Percentiles rank a stretch among this genome's conserved stretches.
phyloP scores from a whole-genome alignment of 2,113 vertebrate genomes.

The Heliornis fulica region DNA sequence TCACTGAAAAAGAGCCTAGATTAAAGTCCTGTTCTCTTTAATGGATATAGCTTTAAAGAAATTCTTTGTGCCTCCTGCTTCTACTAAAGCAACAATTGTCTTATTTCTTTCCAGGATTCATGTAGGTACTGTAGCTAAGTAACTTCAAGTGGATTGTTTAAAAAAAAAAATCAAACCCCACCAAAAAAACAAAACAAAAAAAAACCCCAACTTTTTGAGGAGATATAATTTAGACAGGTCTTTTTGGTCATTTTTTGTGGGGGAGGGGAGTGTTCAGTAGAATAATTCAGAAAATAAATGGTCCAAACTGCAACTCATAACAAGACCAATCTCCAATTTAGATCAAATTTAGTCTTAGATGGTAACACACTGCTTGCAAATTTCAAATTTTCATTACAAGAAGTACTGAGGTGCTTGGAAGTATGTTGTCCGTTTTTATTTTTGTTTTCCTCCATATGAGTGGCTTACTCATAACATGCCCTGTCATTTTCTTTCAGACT shows the following conservation, averaged over 20 bases:
- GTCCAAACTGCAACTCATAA: background rate
- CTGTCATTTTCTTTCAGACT: background rate
- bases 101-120: background rate
- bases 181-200: too few species aligned
- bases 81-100: background rate
- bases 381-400: background rate
- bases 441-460: background rate
- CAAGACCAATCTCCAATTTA: background rate
- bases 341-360: background rate
- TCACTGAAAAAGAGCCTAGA: background rate
- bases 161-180: background rate
- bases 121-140: background rate
- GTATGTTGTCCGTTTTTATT: background rate
- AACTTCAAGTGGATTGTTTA: background rate
- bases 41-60: background rate
- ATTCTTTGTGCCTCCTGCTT: background rate
- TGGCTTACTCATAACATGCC: background rate
- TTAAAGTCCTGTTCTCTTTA: background rate
- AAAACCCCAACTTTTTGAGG: too few species aligned
- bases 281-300: background rate
- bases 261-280: background rate
- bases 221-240: background rate
- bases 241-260: background rate
- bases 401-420: background rate
- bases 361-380: background rate